Conservation (phyloP, 1,140 invertebrate species). For the Orius insidiosus region DNA sequence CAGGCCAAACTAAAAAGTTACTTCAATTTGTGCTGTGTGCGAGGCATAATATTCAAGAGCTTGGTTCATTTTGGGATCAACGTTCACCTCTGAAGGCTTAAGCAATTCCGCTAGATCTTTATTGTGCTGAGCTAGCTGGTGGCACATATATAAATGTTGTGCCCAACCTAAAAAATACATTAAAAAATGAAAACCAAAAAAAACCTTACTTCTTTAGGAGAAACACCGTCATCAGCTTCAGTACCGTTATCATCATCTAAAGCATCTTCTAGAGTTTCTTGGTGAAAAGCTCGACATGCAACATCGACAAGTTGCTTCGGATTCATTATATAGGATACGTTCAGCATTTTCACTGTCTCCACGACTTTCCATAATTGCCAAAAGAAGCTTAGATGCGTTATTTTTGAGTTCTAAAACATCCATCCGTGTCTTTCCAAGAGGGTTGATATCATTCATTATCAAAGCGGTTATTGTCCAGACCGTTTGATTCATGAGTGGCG, state of each 20-base stretch:
- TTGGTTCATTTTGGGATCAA: constrained; percentile 57
- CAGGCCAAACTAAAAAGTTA: constrained; percentile 25
- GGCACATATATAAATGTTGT: constrained; percentile 99
- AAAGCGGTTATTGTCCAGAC: constrained; percentile 95
- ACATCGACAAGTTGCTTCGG: constrained; percentile 87
- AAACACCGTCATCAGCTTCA: constrained; percentile 45
- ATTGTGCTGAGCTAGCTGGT: constrained; percentile 92
- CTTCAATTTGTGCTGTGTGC: constrained; percentile 97
- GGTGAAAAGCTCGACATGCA: constrained; percentile 81
- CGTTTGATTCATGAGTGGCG: constrained; percentile 95
- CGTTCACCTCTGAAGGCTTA: constrained; percentile 42
- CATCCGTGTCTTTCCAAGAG: constrained; percentile 86
- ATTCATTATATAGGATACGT: constrained; percentile 92
- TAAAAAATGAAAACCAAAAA: neutral
- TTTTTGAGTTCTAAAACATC: constrained; percentile 97
- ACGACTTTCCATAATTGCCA: constrained; percentile 97
- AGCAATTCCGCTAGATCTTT: constrained; percentile 76
- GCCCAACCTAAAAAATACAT: constrained; percentile 55
- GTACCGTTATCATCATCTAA: constrained; percentile 51
- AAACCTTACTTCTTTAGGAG: constrained; percentile 54
- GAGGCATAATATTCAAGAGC: constrained; percentile 86
- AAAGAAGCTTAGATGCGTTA: constrained; percentile 90
- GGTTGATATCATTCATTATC: constrained; percentile 95
- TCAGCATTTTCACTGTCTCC: constrained; percentile 96
- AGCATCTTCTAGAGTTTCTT: constrained; percentile 58